phyloP scores from a whole-genome alignment of 2,797 vertebrate genomes.

The Epinephelus awoara region DNA sequence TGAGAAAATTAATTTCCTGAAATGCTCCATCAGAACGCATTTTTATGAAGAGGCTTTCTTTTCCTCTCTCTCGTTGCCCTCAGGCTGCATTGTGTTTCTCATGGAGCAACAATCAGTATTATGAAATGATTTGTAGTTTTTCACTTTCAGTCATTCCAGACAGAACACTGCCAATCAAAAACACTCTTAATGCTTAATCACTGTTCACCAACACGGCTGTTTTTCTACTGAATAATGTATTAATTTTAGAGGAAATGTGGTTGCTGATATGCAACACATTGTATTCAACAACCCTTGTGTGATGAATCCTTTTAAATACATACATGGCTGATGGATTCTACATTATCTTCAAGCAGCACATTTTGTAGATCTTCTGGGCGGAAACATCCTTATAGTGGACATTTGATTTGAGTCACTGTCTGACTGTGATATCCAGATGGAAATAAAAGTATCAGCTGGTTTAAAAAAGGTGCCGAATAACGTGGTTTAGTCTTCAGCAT shows the following conservation, averaged over 20 bases:
- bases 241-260: constrained; percentile 23
- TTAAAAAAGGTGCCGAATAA: constrained; percentile 37
- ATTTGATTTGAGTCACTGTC: constrained; percentile 32
- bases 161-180: constrained; percentile 60
- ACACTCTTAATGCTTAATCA: constrained; percentile 34
- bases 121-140: constrained; percentile 57
- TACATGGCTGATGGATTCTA: background rate
- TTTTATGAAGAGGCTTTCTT: constrained; percentile 53
- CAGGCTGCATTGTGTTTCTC: constrained; percentile 51
- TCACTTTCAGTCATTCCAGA: constrained; percentile 37
- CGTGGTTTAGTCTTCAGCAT: constrained; percentile 47
- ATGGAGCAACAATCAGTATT: constrained; percentile 58
- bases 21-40: constrained; percentile 56
- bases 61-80: constrained; percentile 17
- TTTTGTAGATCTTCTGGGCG: constrained; percentile 24
- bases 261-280: constrained; percentile 17
- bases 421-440: constrained; percentile 28
- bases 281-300: background rate
- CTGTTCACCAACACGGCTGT: constrained; percentile 6
- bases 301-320: constrained; percentile 13
- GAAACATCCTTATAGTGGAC: constrained; percentile 36
- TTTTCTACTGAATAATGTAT: constrained; percentile 10
- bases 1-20: constrained; percentile 72
- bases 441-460: constrained; percentile 27
- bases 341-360: constrained; percentile 10